These are phyloP conservation scores for Ochlodes sylvanus DNA, from an alignment of 2,888 invertebrate species.

Conservation along the genomic window DNA sequence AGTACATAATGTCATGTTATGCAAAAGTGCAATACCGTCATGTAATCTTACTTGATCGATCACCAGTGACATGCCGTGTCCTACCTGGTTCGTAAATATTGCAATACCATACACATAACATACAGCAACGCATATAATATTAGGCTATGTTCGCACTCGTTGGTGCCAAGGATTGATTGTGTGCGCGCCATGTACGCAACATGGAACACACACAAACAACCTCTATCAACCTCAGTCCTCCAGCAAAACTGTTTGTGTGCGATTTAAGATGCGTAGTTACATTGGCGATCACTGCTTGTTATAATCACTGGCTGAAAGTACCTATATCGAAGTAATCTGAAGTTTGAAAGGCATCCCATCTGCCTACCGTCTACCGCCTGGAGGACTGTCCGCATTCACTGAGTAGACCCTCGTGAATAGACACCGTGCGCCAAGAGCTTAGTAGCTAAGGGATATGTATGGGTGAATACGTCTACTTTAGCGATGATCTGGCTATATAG, in stretches of 20 bases:
- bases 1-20: conserved; percentile 14
- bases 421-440: background rate
- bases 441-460: background rate
- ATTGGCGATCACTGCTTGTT: too few species aligned
- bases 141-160: too few species aligned
- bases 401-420: background rate
- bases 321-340: background rate
- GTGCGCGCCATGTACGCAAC: too few species aligned
- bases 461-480: background rate
- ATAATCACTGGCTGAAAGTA: too few species aligned
- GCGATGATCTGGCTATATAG: background rate
- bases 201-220: too few species aligned
- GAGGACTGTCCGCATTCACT: background rate
- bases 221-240: too few species aligned
- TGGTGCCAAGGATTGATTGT: too few species aligned
- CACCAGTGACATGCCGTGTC: background rate
- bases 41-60: conserved; percentile 15
- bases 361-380: background rate
- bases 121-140: too few species aligned
- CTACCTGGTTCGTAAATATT: background rate
- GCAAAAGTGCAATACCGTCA: conserved; percentile 17
- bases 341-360: background rate
- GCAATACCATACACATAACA: too few species aligned
- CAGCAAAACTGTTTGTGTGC: too few species aligned
- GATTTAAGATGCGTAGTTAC: too few species aligned